Percentiles rank a stretch among this genome's conserved stretches.
Conservation (phyloP, 30 jellyfish, hydroid and myxozoan genomes). For the Phacellophora camtschatica region DNA sequence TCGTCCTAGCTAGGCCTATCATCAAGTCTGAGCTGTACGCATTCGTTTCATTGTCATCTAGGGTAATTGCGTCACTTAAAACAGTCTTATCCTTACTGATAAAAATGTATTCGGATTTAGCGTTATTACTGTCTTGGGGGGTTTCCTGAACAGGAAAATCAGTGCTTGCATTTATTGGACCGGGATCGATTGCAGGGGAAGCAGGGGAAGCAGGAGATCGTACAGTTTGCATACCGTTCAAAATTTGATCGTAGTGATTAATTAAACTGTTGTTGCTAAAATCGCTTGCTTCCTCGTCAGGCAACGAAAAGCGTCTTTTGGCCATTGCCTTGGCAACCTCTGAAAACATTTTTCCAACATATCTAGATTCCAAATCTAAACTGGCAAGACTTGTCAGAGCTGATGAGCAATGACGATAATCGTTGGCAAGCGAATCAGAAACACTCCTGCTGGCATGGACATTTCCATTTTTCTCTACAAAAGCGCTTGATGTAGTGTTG, state of each 20-base stretch:
- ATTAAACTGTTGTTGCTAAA: no score
- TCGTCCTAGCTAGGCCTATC: conserved; percentile 9
- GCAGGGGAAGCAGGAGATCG: no score
- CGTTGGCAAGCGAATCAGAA: neutral
- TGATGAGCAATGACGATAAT: neutral
- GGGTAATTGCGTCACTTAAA: neutral
- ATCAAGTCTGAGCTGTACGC: neutral
- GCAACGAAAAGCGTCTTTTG: neutral
- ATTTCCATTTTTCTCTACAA: neutral
- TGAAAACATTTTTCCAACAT: conserved; percentile 7
- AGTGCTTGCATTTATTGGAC: no score
- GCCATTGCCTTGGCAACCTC: neutral
- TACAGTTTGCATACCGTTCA: no score
- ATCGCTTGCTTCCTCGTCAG: neutral
- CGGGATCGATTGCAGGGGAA: no score
- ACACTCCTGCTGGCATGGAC: neutral
- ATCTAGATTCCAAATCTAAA: neutral
- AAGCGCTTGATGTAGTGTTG: no score
- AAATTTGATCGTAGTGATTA: no score
- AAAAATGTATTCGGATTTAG: neutral
- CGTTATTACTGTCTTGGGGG: neutral
- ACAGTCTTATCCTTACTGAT: neutral
- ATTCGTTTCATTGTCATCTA: neutral
- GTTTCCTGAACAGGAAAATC: no score
- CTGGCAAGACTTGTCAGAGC: neutral